Base-by-base conservation (phyloP, 1,140 invertebrate species). In the Magallana gigas region DNA sequence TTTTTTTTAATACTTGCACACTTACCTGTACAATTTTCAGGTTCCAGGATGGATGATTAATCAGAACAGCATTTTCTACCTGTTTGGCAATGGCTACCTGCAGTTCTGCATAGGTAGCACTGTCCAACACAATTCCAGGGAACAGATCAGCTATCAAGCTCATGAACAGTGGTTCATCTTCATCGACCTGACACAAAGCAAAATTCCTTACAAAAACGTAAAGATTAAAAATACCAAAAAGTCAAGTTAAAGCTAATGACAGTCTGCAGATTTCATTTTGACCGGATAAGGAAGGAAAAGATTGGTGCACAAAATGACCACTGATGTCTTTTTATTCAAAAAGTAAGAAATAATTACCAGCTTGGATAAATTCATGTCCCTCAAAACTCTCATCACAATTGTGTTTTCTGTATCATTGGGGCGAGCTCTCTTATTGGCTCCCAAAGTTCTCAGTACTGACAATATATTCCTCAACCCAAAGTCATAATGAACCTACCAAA, bases 281-380 rank as follows among this genome's bases (percentile, higher is more conserved):
- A 4, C 1, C 9, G 16, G 57, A 58, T 82, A 56, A 48, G 0
- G n/a, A 56, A 57, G 57, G 14, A 57, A 36, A 56, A 82, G 57
- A 88, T 88, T 23, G 23, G 23, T 23, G 23, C 23, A 23, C 23
- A 23, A 23, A 23, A 23, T 23, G 23, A 23, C 23, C 23, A 23
- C 23, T 23, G 23, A 23, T 23, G 23, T 23, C 23, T 23, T 48
- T 48, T 48, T 5, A 48, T 48, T 48, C 36, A 48, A 48, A 48
- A 48, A 48, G 36, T 48, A 48, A 48, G 5, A 5, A 48, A 48
- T 48, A 1, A 3, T 90, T 88, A 93, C 99, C 68, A 99, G 95
- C 95, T 99, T 99, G 0, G 98, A 99, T 16, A 99, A 95, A 96
- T 99, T 99, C 98, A 99, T 99, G 93, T 99, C 98, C 90, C 98